phyloP scores from a whole-genome alignment of 2,113 vertebrate species.

The Mus musculus region GRCm39 chr17:6385501-6386000 shows the following conservation, averaged over 20 bases:
- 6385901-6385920: constrained; percentile 17
- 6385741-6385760: constrained; percentile 85
- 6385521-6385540: neutral
- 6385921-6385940: constrained; percentile 40
- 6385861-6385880: constrained; percentile 60
- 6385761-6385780: constrained; percentile 85
- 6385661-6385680: constrained; percentile 85
- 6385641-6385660: constrained; percentile 90
- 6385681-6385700: constrained; percentile 89
- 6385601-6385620: constrained; percentile 93
- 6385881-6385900: neutral
- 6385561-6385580: constrained; percentile 71
- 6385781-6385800: constrained; percentile 81
- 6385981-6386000: constrained; percentile 77
- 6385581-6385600: constrained; percentile 59
- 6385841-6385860: constrained; percentile 63
- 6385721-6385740: constrained; percentile 85
- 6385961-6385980: constrained; percentile 83
- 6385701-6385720: constrained; percentile 87
- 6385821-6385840: constrained; percentile 68
- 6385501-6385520: neutral
- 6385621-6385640: constrained; percentile 92
- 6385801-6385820: constrained; percentile 77
- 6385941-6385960: constrained; percentile 78
- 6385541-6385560: constrained; percentile 67